Evolutionary conservation across 1,140 invertebrate species (phyloP).

Genomic region (Battus philenor): DNA sequence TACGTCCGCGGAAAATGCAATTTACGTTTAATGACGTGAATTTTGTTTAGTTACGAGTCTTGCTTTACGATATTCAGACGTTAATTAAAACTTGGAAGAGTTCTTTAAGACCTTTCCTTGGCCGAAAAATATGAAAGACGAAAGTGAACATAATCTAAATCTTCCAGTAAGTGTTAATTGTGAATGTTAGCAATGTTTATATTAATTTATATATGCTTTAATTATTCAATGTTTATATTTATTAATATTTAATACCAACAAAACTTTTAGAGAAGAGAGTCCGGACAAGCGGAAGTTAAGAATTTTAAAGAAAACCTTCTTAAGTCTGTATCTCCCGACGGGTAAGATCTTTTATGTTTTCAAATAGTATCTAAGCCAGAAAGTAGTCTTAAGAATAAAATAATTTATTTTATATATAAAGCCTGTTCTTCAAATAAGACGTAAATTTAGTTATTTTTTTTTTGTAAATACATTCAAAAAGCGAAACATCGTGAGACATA

Average conservation of each 20-base stretch:
- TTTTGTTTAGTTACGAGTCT: slow-evolving; percentile 46
- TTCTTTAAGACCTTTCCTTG: no score
- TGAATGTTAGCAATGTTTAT: no score
- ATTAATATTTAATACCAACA: no score
- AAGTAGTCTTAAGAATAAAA: background rate
- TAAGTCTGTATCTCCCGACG: slow-evolving; percentile 40
- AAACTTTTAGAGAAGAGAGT: slow-evolving; percentile 25
- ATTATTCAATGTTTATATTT: no score
- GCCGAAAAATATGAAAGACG: slow-evolving; percentile 25
- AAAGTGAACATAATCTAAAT: slow-evolving; percentile 16
- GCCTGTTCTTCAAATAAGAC: background rate
- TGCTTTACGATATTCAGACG: slow-evolving; percentile 43
- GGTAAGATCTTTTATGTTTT: slow-evolving; percentile 37
- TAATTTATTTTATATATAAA: background rate
- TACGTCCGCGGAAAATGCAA: slow-evolving; percentile 47
- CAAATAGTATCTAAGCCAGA: background rate
- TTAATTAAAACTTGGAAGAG: slow-evolving; percentile 21
- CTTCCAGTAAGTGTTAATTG: no score
- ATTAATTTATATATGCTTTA: no score
- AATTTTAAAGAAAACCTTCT: slow-evolving; percentile 58
- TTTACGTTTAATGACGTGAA: slow-evolving; percentile 47
- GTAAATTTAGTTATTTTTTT: background rate
- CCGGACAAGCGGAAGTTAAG: slow-evolving; percentile 49
- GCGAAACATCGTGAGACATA: no score
- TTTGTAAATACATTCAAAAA: background rate